phyloP scores from a whole-genome alignment of 2,888 invertebrate genomes.

The Microctonus hyperodae region DNA sequence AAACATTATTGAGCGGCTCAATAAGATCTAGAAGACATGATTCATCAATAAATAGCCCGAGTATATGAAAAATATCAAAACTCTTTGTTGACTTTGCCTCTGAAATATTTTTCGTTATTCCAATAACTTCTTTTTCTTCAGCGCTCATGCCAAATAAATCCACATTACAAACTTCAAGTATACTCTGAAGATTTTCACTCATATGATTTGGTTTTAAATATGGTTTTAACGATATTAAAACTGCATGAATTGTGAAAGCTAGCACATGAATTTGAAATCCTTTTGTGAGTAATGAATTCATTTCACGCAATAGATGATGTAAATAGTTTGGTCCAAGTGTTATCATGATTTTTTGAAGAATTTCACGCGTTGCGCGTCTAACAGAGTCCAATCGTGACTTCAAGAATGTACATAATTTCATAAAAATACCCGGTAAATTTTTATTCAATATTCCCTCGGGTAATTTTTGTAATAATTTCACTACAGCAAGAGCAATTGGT shows the following conservation, averaged over 20 bases:
- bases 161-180: conserved; percentile 81
- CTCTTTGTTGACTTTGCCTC: conserved; percentile 88
- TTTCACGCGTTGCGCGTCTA: conserved; percentile 83
- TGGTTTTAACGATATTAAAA: conserved; percentile 76
- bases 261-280: conserved; percentile 96
- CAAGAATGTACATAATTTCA: conserved; percentile 89
- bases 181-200: conserved; percentile 77
- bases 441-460: conserved; percentile 78
- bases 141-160: conserved; percentile 88
- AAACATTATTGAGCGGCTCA: conserved; percentile 80
- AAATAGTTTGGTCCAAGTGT: conserved; percentile 86
- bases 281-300: conserved; percentile 79
- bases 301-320: conserved; percentile 78
- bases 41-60: conserved; percentile 81
- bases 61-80: conserved; percentile 82
- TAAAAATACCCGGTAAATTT: conserved; percentile 83
- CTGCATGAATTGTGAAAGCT: conserved; percentile 85
- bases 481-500: conserved; percentile 91
- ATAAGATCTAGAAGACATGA: conserved; percentile 79
- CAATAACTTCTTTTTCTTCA: conserved; percentile 91
- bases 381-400: conserved; percentile 89
- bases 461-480: conserved; percentile 87
- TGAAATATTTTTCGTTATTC: conserved; percentile 80
- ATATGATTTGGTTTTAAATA: conserved; percentile 79
- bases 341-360: conserved; percentile 89